Evolutionary conservation across 2,888 invertebrate genomes (phyloP).

Genomic region (Trisateles emortualis): DNA sequence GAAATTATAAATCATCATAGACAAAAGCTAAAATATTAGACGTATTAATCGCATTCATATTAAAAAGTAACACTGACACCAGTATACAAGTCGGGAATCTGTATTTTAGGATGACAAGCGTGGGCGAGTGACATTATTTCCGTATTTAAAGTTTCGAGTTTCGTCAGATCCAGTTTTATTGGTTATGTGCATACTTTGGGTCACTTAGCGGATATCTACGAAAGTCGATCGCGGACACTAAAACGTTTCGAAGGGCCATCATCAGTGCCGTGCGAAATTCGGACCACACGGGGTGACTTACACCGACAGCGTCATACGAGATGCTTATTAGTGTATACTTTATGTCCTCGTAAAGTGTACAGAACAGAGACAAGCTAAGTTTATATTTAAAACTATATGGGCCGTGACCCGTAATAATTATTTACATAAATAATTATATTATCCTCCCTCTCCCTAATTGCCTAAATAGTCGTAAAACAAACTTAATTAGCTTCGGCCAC

Average conservation of each 20-base stretch:
- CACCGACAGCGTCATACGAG: constrained; percentile 32
- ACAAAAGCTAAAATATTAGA: constrained; percentile 51
- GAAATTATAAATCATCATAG: constrained; percentile 51
- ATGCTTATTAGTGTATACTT: constrained; percentile 49
- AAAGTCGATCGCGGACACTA: constrained; percentile 61
- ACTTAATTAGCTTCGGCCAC: constrained; percentile 43
- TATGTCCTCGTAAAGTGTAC: constrained; percentile 40
- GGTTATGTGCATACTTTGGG: constrained; percentile 60
- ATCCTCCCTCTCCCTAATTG: constrained; percentile 45
- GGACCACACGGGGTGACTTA: constrained; percentile 66
- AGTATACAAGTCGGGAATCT: constrained; percentile 52
- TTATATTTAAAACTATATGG: constrained; percentile 44
- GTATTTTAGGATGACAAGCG: constrained; percentile 53
- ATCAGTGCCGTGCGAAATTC: constrained; percentile 68
- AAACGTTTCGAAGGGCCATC: constrained; percentile 64
- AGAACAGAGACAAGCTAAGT: constrained; percentile 27
- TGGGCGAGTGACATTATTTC: constrained; percentile 71
- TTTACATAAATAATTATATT: constrained; percentile 52
- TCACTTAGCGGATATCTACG: constrained; percentile 76
- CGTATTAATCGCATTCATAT: constrained; percentile 58
- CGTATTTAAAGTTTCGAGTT: constrained; percentile 63
- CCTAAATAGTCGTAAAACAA: constrained; percentile 50
- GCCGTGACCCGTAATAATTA: constrained; percentile 47
- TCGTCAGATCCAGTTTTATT: constrained; percentile 68
- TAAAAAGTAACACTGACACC: constrained; percentile 54